Percentiles rank a stretch among this genome's conserved stretches.
Evolutionary conservation across 2,113 vertebrate genomes (phyloP).

Genomic region (Labrus mixtus): DNA sequence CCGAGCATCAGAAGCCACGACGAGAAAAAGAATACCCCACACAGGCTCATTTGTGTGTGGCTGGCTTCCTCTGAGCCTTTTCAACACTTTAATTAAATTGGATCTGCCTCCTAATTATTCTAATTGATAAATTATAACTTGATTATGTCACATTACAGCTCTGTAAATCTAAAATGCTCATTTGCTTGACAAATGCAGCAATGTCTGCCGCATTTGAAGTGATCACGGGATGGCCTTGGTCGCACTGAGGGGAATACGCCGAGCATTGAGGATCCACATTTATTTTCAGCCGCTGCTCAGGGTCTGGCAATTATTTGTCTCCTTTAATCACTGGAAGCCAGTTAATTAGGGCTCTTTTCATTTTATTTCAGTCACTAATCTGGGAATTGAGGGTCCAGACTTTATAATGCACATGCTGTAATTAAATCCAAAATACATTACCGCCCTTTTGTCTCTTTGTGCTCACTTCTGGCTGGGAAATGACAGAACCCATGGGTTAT

Average conservation of each 20-base stretch:
- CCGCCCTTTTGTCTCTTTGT: slow-evolving; percentile 57
- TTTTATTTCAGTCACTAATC: slow-evolving; percentile 89
- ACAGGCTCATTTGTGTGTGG: slow-evolving; percentile 64
- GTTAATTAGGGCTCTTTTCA: slow-evolving; percentile 92
- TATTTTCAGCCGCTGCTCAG: slow-evolving; percentile 81
- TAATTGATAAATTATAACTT: slow-evolving; percentile 85
- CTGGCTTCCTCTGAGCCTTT: slow-evolving; percentile 76
- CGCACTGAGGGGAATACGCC: slow-evolving; percentile 43
- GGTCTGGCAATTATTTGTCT: slow-evolving; percentile 87
- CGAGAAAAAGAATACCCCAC: slow-evolving; percentile 12
- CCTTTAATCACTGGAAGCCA: slow-evolving; percentile 89
- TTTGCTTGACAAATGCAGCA: slow-evolving; percentile 73
- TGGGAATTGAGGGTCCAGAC: slow-evolving; percentile 76
- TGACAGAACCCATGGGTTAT: slow-evolving; percentile 31
- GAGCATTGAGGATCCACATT: slow-evolving; percentile 50
- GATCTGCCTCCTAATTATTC: slow-evolving; percentile 84
- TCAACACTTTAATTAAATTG: slow-evolving; percentile 83
- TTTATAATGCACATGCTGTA: slow-evolving; percentile 65
- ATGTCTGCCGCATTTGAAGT: slow-evolving; percentile 64
- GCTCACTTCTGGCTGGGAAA: slow-evolving; percentile 63
- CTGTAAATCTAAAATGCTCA: slow-evolving; percentile 75
- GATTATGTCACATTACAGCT: slow-evolving; percentile 84
- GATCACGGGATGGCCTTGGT: slow-evolving; percentile 65
- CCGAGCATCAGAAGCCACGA: slow-evolving; percentile 53
- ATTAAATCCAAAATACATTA: slow-evolving; percentile 75